phyloP scores from a whole-genome alignment of 2,888 invertebrate species.

The Aphodius granarius region DNA sequence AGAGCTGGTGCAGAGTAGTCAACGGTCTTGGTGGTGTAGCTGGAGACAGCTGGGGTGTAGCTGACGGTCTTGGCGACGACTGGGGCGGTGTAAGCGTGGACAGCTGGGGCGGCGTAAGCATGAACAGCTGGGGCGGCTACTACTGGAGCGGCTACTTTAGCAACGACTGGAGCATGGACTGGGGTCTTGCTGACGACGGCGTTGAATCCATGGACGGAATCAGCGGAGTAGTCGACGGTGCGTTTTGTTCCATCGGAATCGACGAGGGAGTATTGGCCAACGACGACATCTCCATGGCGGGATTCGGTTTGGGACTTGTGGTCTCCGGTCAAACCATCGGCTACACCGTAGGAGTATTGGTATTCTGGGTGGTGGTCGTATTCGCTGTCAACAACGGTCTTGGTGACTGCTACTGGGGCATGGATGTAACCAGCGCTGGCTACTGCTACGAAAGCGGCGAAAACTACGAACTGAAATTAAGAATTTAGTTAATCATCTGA shows the following conservation, averaged over 20 bases:
- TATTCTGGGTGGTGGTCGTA: constrained; percentile 56
- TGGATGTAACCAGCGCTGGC: constrained; percentile 34
- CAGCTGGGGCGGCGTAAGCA: constrained; percentile 32
- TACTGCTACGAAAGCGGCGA: constrained; percentile 38
- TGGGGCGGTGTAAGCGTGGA: constrained; percentile 24
- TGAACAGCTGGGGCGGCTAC: constrained; percentile 41
- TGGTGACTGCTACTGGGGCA: constrained; percentile 38
- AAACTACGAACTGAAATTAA: constrained; percentile 22
- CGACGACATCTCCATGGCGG: constrained; percentile 64
- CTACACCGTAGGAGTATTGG: constrained; percentile 61
- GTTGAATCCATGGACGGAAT: constrained; percentile 59
- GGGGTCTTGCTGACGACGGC: constrained; percentile 58
- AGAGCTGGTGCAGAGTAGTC: constrained; percentile 22
- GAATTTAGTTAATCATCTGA: not conserved
- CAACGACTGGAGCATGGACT: constrained; percentile 45
- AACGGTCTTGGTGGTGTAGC: constrained; percentile 7
- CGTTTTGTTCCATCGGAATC: constrained; percentile 66
- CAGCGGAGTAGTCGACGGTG: constrained; percentile 63
- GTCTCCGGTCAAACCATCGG: constrained; percentile 61
- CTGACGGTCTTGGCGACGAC: constrained; percentile 35
- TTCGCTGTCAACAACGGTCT: constrained; percentile 54
- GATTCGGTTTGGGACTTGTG: constrained; percentile 64
- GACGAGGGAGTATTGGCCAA: constrained; percentile 60
- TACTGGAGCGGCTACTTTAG: constrained; percentile 37
- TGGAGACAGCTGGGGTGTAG: constrained; percentile 51